Conservation (phyloP, 2,113 vertebrate species). For the Mionectes macconnelli region DNA sequence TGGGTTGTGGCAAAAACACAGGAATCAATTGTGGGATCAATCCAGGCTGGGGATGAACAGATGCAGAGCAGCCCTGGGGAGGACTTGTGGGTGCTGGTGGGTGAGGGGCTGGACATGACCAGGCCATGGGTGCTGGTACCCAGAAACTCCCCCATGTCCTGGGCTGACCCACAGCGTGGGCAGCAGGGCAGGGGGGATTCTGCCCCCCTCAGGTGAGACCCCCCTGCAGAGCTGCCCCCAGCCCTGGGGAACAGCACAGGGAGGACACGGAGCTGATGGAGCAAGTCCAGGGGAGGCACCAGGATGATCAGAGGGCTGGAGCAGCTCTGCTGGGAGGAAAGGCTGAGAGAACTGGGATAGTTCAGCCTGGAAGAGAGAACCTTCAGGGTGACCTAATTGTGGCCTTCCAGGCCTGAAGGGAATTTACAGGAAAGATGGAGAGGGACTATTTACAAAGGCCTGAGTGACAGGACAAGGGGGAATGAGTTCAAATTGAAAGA, state of each 20-base stretch:
- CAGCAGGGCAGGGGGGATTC: not conserved
- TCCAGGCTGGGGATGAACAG: not conserved
- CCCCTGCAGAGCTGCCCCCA: not conserved
- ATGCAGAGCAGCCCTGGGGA: not conserved
- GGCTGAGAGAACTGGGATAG: not conserved
- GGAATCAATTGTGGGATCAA: no score
- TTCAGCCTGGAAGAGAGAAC: not conserved
- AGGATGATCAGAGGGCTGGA: not conserved
- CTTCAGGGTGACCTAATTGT: not conserved
- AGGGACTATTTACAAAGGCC: not conserved
- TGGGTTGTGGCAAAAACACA: not conserved
- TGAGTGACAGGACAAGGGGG: not conserved
- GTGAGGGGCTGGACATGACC: not conserved
- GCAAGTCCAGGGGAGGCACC: not conserved
- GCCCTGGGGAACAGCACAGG: not conserved
- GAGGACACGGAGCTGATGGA: not conserved
- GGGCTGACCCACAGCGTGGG: not conserved
- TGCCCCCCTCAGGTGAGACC: not conserved
- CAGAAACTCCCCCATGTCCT: not conserved
- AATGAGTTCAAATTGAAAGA: not conserved
- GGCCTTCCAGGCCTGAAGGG: not conserved
- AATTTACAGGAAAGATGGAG: fast-evolving
- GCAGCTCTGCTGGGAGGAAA: not conserved
- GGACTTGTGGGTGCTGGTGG: not conserved
- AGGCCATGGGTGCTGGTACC: not conserved